These are phyloP conservation scores for Aporophyla lueneburgensis DNA, from an alignment of 2,888 invertebrate genomes.

Conservation along the genomic window DNA sequence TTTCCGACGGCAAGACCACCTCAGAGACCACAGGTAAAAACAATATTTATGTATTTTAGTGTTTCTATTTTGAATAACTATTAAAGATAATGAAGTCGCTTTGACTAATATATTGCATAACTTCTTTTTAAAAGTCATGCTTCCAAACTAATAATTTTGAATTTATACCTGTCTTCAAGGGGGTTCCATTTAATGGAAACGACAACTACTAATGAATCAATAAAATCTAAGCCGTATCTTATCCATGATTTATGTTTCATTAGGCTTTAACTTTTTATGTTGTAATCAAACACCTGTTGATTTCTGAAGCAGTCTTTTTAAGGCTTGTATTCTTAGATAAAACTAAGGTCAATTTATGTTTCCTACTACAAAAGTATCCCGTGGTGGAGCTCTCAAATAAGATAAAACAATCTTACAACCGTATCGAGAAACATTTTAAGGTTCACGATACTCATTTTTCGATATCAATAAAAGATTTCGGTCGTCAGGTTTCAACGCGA, in stretches of 20 bases:
- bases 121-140: slow-evolving; percentile 33
- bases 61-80: slow-evolving; percentile 44
- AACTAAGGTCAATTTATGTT: slow-evolving; percentile 49
- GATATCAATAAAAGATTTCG: slow-evolving; percentile 87
- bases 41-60: slow-evolving; percentile 60
- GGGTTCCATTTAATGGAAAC: slow-evolving; percentile 61
- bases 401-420: slow-evolving; percentile 79
- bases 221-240: slow-evolving; percentile 68
- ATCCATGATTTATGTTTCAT: slow-evolving; percentile 73
- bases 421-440: slow-evolving; percentile 78
- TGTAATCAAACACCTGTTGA: slow-evolving; percentile 70
- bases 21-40: slow-evolving; percentile 97
- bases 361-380: slow-evolving; percentile 70
- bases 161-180: slow-evolving; percentile 57
- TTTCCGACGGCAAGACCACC: slow-evolving; percentile 98
- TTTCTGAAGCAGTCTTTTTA: slow-evolving; percentile 69
- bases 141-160: slow-evolving; percentile 56
- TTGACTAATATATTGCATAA: slow-evolving; percentile 40
- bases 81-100: slow-evolving; percentile 39
- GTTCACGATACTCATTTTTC: slow-evolving; percentile 84
- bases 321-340: slow-evolving; percentile 42
- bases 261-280: slow-evolving; percentile 70
- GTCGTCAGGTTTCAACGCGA: slow-evolving; percentile 84
- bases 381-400: slow-evolving; percentile 71
- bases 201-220: slow-evolving; percentile 72